These are phyloP conservation scores for Poeciliopsis retropinna DNA, from an alignment of 2,113 vertebrate genomes.

Conservation along the genomic window DNA sequence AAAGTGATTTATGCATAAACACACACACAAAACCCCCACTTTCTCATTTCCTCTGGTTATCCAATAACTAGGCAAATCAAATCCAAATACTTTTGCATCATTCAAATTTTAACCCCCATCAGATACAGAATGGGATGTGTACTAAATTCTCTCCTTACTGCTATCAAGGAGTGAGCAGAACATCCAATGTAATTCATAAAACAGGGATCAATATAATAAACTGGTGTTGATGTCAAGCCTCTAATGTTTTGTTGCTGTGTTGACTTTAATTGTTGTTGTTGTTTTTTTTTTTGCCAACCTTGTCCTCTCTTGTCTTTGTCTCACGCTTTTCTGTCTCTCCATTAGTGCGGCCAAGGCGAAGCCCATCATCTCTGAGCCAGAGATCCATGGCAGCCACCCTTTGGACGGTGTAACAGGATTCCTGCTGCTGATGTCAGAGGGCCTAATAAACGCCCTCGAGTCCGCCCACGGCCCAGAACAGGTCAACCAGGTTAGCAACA, in stretches of 20 bases:
- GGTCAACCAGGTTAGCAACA: conserved; percentile 89
- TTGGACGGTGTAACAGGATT: conserved; percentile 92
- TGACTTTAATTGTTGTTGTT: background rate
- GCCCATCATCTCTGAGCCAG: conserved; percentile 92
- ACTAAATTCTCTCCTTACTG: conserved; percentile 17
- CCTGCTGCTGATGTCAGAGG: conserved; percentile 95
- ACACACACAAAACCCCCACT: too few species aligned
- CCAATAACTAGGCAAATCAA: conserved; percentile 21
- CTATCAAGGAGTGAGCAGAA: conserved; percentile 23
- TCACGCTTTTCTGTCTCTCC: background rate
- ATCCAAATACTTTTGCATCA: background rate
- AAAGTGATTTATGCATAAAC: background rate
- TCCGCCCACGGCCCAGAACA: conserved; percentile 94
- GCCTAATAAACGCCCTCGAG: conserved; percentile 94
- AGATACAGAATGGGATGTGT: conserved; percentile 26
- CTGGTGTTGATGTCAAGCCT: background rate
- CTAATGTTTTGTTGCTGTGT: background rate
- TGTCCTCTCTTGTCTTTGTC: background rate
- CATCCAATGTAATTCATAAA: conserved; percentile 17
- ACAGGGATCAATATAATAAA: conserved; percentile 17
- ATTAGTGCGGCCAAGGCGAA: conserved; percentile 88
- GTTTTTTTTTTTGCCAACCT: background rate
- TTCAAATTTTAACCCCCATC: conserved; percentile 8
- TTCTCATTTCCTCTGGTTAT: conserved; percentile 45
- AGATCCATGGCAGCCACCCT: conserved; percentile 89